A percentile compares a stretch with the other conserved stretches of the same genome.
These are phyloP conservation scores for Noturus placidus DNA, from an alignment of 2,113 vertebrate species.

Conservation along the genomic window DNA sequence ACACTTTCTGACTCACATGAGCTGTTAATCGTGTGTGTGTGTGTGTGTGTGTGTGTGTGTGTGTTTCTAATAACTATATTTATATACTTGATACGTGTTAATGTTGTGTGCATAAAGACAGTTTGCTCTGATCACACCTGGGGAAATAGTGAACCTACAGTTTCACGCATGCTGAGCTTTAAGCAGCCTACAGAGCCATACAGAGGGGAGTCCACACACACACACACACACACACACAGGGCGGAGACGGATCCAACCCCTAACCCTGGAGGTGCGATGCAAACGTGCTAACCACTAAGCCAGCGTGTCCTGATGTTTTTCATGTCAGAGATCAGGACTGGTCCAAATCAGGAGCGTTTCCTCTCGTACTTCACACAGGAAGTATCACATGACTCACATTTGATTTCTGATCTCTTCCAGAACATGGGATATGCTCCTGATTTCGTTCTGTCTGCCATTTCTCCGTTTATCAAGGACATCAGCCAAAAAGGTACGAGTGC, in stretches of 20 bases:
- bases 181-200: too few relatives aligned
- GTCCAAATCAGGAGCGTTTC: background rate
- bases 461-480: slow-evolving; percentile 83
- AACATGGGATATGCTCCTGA: slow-evolving; percentile 79
- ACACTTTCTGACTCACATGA: background rate
- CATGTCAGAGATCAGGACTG: background rate
- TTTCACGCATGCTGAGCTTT: background rate
- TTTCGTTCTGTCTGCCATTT: slow-evolving; percentile 79
- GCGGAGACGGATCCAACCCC: too few relatives aligned
- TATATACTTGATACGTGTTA: background rate
- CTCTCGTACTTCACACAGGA: background rate
- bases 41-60: background rate
- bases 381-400: background rate
- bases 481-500: slow-evolving; percentile 75
- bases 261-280: too few relatives aligned
- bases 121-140: background rate
- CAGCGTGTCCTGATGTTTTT: background rate
- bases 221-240: background rate
- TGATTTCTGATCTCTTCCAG: slow-evolving; percentile 64
- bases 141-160: too few relatives aligned
- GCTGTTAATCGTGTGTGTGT: background rate
- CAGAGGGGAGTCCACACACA: too few relatives aligned
- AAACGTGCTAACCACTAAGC: too few relatives aligned
- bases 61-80: background rate
- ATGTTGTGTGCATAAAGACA: background rate